phyloP scores from a whole-genome alignment of 1,140 invertebrate genomes.

The Copidosoma floridanum region DNA sequence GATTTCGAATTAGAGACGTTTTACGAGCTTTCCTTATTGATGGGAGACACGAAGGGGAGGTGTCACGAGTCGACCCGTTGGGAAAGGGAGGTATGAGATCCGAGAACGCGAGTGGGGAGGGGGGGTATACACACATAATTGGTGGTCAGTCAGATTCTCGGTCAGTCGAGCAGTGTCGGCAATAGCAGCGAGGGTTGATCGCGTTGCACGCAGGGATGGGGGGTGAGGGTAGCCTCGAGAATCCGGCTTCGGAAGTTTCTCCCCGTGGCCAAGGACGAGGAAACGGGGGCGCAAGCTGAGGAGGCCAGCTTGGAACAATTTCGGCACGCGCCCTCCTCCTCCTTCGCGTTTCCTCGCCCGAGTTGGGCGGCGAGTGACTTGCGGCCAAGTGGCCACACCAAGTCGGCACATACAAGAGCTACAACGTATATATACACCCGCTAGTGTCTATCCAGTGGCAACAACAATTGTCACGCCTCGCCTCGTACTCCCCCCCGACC shows the following conservation, averaged over 20 bases:
- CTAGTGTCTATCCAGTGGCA: slow-evolving; percentile 20
- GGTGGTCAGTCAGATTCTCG: slow-evolving; percentile 40
- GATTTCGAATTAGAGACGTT: too few relatives aligned
- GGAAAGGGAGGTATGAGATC: too few relatives aligned
- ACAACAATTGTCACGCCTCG: slow-evolving; percentile 30
- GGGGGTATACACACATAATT: slow-evolving; percentile 30
- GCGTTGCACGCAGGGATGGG: slow-evolving; percentile 20
- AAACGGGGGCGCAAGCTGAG: too few relatives aligned
- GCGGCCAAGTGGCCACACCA: slow-evolving; percentile 36
- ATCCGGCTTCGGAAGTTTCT: slow-evolving; percentile 38
- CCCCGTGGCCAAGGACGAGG: too few relatives aligned
- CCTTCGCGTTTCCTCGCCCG: too few relatives aligned
- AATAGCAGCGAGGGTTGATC: slow-evolving; percentile 32
- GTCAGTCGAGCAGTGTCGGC: slow-evolving; percentile 36
- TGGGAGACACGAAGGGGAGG: too few relatives aligned
- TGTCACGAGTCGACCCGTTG: too few relatives aligned
- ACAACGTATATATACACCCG: too few relatives aligned
- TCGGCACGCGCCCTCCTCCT: too few relatives aligned
- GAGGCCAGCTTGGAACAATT: slow-evolving; percentile 49
- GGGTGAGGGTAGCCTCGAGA: slow-evolving; percentile 27
- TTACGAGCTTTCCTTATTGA: too few relatives aligned
- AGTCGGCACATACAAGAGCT: neutral
- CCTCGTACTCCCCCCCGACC: neutral
- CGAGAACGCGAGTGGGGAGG: too few relatives aligned
- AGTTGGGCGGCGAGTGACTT: slow-evolving; percentile 46